A percentile compares a stretch with the other conserved stretches of the same genome.
These are phyloP conservation scores for Glaucidium brasilianum DNA, from an alignment of 2,113 vertebrate species.

Conservation along the genomic window DNA sequence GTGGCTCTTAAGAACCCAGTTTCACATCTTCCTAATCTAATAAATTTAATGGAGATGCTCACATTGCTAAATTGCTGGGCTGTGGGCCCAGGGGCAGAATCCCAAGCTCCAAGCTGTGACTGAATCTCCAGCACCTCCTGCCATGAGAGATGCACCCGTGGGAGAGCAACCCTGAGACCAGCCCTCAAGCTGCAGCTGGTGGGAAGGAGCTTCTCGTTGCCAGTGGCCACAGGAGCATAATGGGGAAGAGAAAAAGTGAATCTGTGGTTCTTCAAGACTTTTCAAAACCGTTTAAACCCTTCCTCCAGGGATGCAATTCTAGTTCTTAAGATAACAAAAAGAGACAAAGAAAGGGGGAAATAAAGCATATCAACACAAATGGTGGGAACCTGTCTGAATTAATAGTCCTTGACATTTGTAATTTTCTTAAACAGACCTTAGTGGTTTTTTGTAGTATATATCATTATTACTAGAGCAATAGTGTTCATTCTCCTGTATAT, in stretches of 20 bases:
- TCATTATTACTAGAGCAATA: neutral
- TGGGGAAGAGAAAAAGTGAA: neutral
- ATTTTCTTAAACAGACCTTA: neutral
- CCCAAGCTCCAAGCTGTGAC: neutral
- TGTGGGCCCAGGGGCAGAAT: neutral
- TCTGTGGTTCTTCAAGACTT: neutral
- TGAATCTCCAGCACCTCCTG: neutral
- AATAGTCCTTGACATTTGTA: neutral
- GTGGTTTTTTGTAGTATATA: neutral
- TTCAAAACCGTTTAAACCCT: neutral
- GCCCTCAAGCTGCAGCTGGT: neutral
- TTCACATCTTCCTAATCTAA: neutral
- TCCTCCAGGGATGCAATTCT: neutral
- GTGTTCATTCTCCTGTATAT: neutral
- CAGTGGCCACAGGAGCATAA: neutral
- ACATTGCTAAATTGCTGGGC: neutral
- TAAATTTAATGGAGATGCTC: neutral
- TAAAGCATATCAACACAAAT: neutral
- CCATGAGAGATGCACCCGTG: neutral
- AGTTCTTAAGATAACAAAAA: neutral
- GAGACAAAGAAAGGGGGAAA: neutral
- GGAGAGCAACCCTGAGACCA: neutral
- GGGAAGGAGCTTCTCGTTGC: neutral
- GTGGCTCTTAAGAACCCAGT: neutral
- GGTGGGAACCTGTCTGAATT: neutral